Evolutionary conservation across 2,888 invertebrate genomes (phyloP), one percentile per base, ranked within the genome.

Genomic region (Drosophila eohydei): DNA sequence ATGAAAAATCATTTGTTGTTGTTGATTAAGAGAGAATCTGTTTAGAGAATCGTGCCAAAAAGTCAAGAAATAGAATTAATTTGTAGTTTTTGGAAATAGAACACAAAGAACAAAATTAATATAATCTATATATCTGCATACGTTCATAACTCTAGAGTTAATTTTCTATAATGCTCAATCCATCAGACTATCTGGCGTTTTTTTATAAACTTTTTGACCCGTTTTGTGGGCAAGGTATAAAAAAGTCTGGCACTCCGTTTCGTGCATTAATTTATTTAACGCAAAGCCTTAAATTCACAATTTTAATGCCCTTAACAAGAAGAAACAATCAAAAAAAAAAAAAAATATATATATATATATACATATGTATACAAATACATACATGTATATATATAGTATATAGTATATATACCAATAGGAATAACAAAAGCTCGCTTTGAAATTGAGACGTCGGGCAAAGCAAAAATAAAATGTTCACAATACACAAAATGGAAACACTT

Each of bases 231-330:
- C 44, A 67, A 71, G 63, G 78, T 78, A 78, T 77, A 14, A 7
- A 30, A 34, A 64, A 34, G 60, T 44, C 57, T 16, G 61, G 34
- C 52, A 16, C 34, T 38, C 64, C 69, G 81, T 76, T 81, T 81
- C 85, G 88, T 76, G 82, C 80, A 82, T 82, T 88, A 89, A 88
- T 88, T 88, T 83, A 88, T 86, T 89, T 87, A 78, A 76, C 77
- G 66, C 82, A 70, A 71, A 82, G 81, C 75, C 74, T 83, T 86
- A 82, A 86, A 88, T 88, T 86, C 86, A 86, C 80, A 86, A 88
- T 88, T 86, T 88, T 88, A 88, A 88, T 88, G 71, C 54, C 70
- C 38, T 48, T 51, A 43, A 65, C 74, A 61, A 60, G 46, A 64
- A 54, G 44, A 50, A 57, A 40, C 40, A 60, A 58, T 41, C 5